These are phyloP conservation scores for Tubulanus polymorphus DNA, from an alignment of 2,888 invertebrate species.

Conservation along the genomic window DNA sequence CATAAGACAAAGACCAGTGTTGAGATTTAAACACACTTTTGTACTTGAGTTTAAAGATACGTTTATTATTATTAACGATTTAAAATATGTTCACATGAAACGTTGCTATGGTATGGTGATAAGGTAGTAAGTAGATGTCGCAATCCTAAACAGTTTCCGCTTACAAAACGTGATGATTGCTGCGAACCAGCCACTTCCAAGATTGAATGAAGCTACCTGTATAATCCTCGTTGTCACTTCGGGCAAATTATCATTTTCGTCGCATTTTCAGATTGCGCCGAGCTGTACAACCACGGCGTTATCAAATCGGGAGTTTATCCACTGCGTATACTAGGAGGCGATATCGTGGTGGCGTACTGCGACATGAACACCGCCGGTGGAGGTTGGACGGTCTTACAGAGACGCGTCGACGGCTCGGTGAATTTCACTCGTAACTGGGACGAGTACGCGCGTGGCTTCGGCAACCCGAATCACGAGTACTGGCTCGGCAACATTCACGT, in stretches of 20 bases:
- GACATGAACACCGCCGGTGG: slow-evolving; percentile 55
- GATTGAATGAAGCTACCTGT: too few species aligned
- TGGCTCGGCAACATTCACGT: slow-evolving; percentile 85
- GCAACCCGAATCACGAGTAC: slow-evolving; percentile 69
- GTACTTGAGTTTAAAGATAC: too few species aligned
- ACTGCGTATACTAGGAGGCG: slow-evolving; percentile 57
- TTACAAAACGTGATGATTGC: too few species aligned
- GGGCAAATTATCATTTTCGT: background rate
- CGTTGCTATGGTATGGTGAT: too few species aligned
- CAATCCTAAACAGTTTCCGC: too few species aligned
- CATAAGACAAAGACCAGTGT: too few species aligned
- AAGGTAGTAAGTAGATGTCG: too few species aligned
- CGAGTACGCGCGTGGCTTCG: slow-evolving; percentile 78
- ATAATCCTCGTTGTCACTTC: background rate
- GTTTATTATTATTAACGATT: too few species aligned
- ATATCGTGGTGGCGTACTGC: slow-evolving; percentile 73
- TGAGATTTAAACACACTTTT: too few species aligned
- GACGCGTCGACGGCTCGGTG: slow-evolving; percentile 70
- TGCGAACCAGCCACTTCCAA: too few species aligned
- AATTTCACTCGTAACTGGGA: slow-evolving; percentile 82
- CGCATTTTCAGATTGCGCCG: slow-evolving; percentile 60
- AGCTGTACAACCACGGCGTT: slow-evolving; percentile 57
- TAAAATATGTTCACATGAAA: too few species aligned
- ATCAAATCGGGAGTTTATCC: slow-evolving; percentile 71
- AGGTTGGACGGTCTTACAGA: slow-evolving; percentile 73